Evolutionary conservation across 2,797 vertebrate species (phyloP).

Genomic region (Kryptopterus vitreolus): DNA sequence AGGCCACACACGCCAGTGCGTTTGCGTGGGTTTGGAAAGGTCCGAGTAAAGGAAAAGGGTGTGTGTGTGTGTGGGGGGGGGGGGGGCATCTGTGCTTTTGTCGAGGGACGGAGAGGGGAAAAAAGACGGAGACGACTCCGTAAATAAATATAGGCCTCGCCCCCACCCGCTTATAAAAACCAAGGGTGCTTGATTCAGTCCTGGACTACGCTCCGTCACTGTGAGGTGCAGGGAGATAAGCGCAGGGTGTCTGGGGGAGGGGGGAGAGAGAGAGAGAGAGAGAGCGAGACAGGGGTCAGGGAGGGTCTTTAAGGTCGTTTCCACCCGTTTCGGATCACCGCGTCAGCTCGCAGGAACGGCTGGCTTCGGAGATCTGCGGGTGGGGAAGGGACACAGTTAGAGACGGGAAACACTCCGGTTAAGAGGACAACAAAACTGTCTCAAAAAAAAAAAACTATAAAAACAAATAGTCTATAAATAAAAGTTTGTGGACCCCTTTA

Average conservation of each 20-base stretch:
- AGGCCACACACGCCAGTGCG: conserved; percentile 11
- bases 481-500: too few relatives aligned
- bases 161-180: conserved; percentile 59
- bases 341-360: conserved; percentile 84
- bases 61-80: too few relatives aligned
- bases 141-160: conserved; percentile 76
- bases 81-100: conserved; percentile 61
- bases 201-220: conserved; percentile 66
- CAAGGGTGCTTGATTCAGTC: conserved; percentile 62
- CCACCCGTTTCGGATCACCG: conserved; percentile 83
- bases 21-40: conserved; percentile 12
- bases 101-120: not conserved
- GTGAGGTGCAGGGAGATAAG: conserved; percentile 62
- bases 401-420: conserved; percentile 66
- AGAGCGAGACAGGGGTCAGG: conserved; percentile 43
- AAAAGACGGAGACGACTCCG: conserved; percentile 52
- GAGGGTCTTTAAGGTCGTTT: conserved; percentile 78
- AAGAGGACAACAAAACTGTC: conserved; percentile 57
- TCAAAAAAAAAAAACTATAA: not conserved
- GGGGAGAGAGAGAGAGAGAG: too few relatives aligned
- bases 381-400: conserved; percentile 66
- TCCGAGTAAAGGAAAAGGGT: conserved; percentile 45
- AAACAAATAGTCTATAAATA: too few relatives aligned
- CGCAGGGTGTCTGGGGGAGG: conserved; percentile 38
- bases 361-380: conserved; percentile 85